These are phyloP conservation scores for Ranitomeya imitator DNA, from an alignment of 2,113 vertebrate species.

Conservation along the genomic window DNA sequence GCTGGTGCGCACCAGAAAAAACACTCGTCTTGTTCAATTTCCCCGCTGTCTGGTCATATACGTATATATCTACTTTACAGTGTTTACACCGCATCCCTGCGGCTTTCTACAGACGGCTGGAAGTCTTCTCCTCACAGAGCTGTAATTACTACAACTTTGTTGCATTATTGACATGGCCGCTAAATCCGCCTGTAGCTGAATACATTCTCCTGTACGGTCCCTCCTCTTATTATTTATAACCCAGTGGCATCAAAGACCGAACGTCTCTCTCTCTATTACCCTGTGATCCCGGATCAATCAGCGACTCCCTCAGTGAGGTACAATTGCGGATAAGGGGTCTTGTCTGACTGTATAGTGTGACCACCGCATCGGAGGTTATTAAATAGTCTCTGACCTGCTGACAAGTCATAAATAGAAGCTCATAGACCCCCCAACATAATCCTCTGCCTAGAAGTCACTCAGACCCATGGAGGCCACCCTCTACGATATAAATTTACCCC, in stretches of 20 bases:
- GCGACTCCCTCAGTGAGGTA: neutral
- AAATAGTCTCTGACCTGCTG: neutral
- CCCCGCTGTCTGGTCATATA: constrained; percentile 15
- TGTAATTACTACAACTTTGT: constrained; percentile 42
- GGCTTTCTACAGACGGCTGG: constrained; percentile 26
- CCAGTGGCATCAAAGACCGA: constrained; percentile 11
- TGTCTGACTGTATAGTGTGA: neutral
- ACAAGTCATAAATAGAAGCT: too few relatives aligned
- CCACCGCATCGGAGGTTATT: neutral
- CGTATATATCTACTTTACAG: constrained; percentile 6
- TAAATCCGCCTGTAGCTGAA: constrained; percentile 19
- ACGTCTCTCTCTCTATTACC: constrained; percentile 5
- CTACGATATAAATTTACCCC: too few relatives aligned
- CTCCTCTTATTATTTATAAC: constrained; percentile 33
- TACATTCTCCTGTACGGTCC: constrained; percentile 14
- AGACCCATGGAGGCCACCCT: too few relatives aligned
- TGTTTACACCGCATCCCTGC: neutral
- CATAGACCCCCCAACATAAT: too few relatives aligned
- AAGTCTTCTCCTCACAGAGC: constrained; percentile 24
- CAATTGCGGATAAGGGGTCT: neutral
- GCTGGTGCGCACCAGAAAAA: neutral
- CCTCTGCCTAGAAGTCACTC: too few relatives aligned
- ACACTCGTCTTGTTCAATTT: constrained; percentile 20
- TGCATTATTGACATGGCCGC: constrained; percentile 30
- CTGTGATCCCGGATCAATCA: constrained; percentile 13